Conservation (phyloP, 2,888 invertebrate genomes). For the Rhimphoctona megacephalus region DNA sequence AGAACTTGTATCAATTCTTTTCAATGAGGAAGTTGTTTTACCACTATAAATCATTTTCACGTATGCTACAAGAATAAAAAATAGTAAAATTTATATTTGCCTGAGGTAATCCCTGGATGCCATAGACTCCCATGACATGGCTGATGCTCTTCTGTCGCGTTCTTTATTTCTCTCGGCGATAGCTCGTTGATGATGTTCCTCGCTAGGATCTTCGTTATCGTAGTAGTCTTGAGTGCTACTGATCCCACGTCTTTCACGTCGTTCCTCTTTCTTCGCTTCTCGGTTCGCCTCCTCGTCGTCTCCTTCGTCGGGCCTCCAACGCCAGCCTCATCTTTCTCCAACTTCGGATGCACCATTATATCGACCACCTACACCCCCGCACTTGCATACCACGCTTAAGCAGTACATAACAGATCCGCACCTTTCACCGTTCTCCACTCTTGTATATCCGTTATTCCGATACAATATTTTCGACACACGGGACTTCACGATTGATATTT, state of each 20-base stretch:
- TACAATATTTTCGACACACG: background rate
- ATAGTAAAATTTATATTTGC: conserved; percentile 77
- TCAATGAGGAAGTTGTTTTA: no score
- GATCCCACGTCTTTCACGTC: conserved; percentile 69
- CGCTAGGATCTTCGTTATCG: conserved; percentile 65
- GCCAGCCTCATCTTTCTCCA: conserved; percentile 78
- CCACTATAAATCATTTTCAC: no score
- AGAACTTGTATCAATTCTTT: no score
- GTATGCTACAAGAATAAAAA: no score
- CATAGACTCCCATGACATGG: conserved; percentile 95
- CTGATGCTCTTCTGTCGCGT: conserved; percentile 76
- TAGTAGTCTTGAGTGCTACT: conserved; percentile 64
- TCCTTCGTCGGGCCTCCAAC: conserved; percentile 72
- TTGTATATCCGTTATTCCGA: background rate
- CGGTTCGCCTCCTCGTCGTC: conserved; percentile 70
- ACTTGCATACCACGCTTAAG: conserved; percentile 76
- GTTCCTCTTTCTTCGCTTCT: conserved; percentile 69
- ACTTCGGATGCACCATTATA: conserved; percentile 74
- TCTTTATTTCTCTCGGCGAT: conserved; percentile 66
- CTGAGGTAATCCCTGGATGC: conserved; percentile 93
- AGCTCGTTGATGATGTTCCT: conserved; percentile 58
- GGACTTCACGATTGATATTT: background rate
- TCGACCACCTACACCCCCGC: conserved; percentile 73
- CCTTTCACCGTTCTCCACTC: conserved; percentile 39
- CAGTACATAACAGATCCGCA: conserved; percentile 75